Conservation (phyloP, 2,113 vertebrate species). For the Oncorhynchus tshawytscha region DNA sequence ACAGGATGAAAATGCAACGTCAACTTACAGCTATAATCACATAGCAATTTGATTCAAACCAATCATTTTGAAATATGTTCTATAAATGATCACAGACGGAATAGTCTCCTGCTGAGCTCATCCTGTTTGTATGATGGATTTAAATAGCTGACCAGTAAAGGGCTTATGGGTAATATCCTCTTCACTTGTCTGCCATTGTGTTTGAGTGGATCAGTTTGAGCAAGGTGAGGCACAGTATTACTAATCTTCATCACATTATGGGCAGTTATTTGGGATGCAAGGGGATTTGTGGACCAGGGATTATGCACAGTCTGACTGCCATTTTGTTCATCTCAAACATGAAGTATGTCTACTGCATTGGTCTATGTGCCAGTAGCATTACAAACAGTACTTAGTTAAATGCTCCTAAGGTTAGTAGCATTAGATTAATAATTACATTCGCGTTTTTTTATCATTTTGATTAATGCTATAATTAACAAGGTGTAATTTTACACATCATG, state of each 20-base stretch:
- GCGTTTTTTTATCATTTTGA: not conserved
- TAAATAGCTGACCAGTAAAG: not conserved
- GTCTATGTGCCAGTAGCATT: too few relatives aligned
- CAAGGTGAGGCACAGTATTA: too few relatives aligned
- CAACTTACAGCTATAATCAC: conserved; percentile 50
- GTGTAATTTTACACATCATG: conserved; percentile 4
- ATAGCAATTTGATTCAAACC: conserved; percentile 36
- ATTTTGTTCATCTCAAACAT: too few relatives aligned
- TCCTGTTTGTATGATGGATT: not conserved
- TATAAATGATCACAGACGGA: conserved; percentile 25
- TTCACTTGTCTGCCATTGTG: not conserved
- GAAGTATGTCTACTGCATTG: too few relatives aligned
- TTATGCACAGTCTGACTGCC: too few relatives aligned
- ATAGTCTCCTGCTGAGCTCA: not conserved
- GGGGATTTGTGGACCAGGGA: too few relatives aligned
- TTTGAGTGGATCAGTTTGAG: not conserved
- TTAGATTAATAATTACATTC: not conserved
- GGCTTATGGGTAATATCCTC: not conserved
- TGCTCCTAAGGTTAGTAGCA: too few relatives aligned
- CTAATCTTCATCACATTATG: too few relatives aligned
- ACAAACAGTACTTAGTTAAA: too few relatives aligned
- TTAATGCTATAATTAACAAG: conserved; percentile 11
- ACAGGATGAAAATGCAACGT: conserved; percentile 21
- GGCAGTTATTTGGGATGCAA: too few relatives aligned
- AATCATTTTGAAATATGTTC: not conserved